These are phyloP conservation scores for Silurus glanis DNA, from an alignment of 2,113 vertebrate genomes.

Conservation along the genomic window DNA sequence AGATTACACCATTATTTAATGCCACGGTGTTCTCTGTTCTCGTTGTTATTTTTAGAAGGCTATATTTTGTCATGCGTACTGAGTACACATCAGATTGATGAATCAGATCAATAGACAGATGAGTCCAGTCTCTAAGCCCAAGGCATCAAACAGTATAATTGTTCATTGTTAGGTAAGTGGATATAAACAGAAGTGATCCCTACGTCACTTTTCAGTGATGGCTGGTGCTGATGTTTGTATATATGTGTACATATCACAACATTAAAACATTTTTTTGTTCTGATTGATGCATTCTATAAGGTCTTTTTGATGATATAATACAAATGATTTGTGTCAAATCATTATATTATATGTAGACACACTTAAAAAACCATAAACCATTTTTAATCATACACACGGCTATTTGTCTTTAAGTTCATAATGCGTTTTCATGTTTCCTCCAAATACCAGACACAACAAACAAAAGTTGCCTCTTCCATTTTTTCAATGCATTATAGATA, in stretches of 20 bases:
- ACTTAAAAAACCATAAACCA: too few relatives aligned
- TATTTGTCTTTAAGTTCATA: too few relatives aligned
- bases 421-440: too few relatives aligned
- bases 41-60: not conserved
- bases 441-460: too few relatives aligned
- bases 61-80: conserved; percentile 8
- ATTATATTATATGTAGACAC: not conserved
- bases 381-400: too few relatives aligned
- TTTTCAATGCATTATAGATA: too few relatives aligned
- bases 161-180: not conserved
- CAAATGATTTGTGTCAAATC: not conserved
- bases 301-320: not conserved
- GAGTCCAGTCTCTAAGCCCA: not conserved
- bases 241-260: not conserved
- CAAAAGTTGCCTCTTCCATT: too few relatives aligned
- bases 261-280: not conserved
- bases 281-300: not conserved
- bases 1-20: not conserved
- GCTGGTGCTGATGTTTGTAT: not conserved
- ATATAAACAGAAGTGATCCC: not conserved
- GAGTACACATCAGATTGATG: not conserved
- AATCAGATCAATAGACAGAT: not conserved
- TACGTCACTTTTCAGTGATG: not conserved
- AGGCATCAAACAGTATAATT: not conserved
- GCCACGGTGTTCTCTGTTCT: not conserved